Evolutionary conservation across 2,113 vertebrate species (phyloP).

Genomic region (Sarotherodon lohbergeri): DNA sequence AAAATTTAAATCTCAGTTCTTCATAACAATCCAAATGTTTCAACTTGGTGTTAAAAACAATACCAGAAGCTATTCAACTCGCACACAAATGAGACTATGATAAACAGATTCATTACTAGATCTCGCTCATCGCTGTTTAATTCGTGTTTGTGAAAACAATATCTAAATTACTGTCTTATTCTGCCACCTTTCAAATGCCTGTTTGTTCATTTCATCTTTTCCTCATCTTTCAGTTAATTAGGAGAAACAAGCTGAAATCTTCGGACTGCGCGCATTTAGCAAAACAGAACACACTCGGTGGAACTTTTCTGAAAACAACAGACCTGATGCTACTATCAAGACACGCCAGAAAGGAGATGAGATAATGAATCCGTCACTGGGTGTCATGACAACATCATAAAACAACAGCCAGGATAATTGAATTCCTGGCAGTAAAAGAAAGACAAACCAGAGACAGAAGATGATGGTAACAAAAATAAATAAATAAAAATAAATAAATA

Average conservation of each 20-base stretch:
- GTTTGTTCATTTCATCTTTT: neutral
- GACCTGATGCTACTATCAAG: constrained; percentile 19
- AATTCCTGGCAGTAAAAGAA: constrained; percentile 59
- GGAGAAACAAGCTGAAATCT: neutral
- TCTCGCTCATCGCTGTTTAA: neutral
- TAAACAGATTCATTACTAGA: neutral
- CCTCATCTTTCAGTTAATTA: neutral
- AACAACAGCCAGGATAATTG: constrained; percentile 70
- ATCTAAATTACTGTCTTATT: neutral
- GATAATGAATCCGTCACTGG: constrained; percentile 75
- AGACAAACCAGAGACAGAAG: neutral
- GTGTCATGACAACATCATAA: constrained; percentile 71
- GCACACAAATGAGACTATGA: neutral
- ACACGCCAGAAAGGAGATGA: constrained; percentile 59
- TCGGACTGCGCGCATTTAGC: neutral
- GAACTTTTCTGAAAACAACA: neutral
- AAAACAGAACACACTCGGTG: neutral
- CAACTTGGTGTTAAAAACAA: neutral
- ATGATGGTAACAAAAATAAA: neutral
- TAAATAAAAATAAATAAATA: neutral
- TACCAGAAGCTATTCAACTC: neutral
- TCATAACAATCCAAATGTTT: neutral
- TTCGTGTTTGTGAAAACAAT: neutral
- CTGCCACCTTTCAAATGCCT: neutral
- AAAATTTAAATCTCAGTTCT: constrained; percentile 15